These are phyloP conservation scores for Aradophagus sp. DNA, from an alignment of 1,140 invertebrate genomes.

Conservation along the genomic window DNA sequence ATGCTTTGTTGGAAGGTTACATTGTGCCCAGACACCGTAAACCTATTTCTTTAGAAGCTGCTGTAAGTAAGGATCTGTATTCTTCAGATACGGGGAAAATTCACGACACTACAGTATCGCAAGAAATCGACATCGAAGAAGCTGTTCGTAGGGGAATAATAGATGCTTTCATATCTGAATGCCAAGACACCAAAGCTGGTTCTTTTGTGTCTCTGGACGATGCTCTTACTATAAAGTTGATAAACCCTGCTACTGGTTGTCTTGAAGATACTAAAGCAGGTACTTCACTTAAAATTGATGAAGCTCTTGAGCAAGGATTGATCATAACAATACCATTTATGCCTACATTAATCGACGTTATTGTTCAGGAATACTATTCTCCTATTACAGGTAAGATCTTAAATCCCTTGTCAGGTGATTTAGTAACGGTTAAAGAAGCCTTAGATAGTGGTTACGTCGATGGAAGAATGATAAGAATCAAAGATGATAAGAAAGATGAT, in stretches of 20 bases:
- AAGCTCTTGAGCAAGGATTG: slow-evolving; percentile 81
- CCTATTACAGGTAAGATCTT: slow-evolving; percentile 84
- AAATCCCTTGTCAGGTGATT: slow-evolving; percentile 85
- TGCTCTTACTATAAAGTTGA: slow-evolving; percentile 80
- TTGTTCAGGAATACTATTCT: slow-evolving; percentile 87
- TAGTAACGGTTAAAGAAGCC: slow-evolving; percentile 83
- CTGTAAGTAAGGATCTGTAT: slow-evolving; percentile 82
- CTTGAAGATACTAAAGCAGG: slow-evolving; percentile 81
- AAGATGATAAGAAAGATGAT: slow-evolving; percentile 82
- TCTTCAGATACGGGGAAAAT: slow-evolving; percentile 82
- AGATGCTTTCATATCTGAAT: slow-evolving; percentile 87
- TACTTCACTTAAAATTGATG: slow-evolving; percentile 80
- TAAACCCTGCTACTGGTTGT: slow-evolving; percentile 81
- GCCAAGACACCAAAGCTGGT: slow-evolving; percentile 83
- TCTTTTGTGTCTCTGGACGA: slow-evolving; percentile 81
- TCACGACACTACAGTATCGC: slow-evolving; percentile 79
- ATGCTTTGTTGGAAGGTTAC: slow-evolving; percentile 82
- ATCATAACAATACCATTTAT: slow-evolving; percentile 82
- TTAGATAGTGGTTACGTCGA: slow-evolving; percentile 84
- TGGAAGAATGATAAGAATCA: slow-evolving; percentile 80
- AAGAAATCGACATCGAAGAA: slow-evolving; percentile 82
- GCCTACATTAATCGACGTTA: slow-evolving; percentile 83
- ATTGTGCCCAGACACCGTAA: slow-evolving; percentile 80
- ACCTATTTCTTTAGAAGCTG: slow-evolving; percentile 85
- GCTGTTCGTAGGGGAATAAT: slow-evolving; percentile 86